Evolutionary conservation across 2,888 invertebrate genomes (phyloP), one percentile per base, ranked within the genome.

Genomic region (Galerucella nymphaeae): DNA sequence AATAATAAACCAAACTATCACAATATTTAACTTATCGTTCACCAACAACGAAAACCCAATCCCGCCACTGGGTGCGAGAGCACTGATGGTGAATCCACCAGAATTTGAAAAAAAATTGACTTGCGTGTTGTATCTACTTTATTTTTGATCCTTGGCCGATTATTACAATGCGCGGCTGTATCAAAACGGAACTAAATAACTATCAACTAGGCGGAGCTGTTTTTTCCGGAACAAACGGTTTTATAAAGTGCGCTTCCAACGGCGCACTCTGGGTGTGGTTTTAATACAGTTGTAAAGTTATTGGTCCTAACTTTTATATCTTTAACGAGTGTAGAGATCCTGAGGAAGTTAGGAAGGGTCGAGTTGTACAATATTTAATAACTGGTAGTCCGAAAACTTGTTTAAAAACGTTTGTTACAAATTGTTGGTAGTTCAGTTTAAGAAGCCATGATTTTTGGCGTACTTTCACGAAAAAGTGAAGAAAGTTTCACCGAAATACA

Each of bases 191-290:
- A 67, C 45, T 67, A 67, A 59, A 58, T 58, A 59, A 67, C 50
- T 67, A 66, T 61, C 45, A 50, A 48, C 23, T 59, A 63, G 70
- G 70, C 63, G 70, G n/a, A 45, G 45, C 53, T 42, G 67, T 74
- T 72, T 73, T 72, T 76, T 75, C 73, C 75, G 75, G 63, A 67
- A 64, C 66, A 66, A 66, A 59, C 61, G 63, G 65, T 72, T 70
- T 48, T 62, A 73, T 66, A 68, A 61, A 74, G 70, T 70, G 67
- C 72, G 67, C 69, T 71, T 77, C 74, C 77, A 68, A 68, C 74
- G 69, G 77, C 70, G 70, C 71, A 73, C 13, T 23, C 57, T 57
- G 70, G 70, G 70, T 23, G 70, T 63, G 70, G 70, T 63, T 57
- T 69, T 45, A 41, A 42, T 62, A 23, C 23, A 14, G 23, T 70